These are phyloP conservation scores for Pluvianellus socialis DNA, from an alignment of 2,113 vertebrate species.

Conservation along the genomic window DNA sequence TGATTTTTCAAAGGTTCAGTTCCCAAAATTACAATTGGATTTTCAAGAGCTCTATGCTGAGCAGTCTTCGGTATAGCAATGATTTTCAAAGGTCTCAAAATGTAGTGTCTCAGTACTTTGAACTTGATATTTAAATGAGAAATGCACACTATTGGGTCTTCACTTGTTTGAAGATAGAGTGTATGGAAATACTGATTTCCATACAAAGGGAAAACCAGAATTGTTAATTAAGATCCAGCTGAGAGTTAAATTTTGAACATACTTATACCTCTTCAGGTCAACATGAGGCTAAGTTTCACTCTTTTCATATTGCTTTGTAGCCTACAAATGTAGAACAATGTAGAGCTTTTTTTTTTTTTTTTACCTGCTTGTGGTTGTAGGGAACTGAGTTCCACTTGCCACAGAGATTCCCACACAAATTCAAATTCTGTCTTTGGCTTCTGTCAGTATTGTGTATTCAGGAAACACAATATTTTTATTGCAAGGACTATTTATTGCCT, in stretches of 20 bases:
- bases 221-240: not conserved
- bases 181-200: not conserved
- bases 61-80: not conserved
- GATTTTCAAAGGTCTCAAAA: not conserved
- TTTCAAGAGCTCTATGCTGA: not conserved
- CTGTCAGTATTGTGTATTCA: not conserved
- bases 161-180: not conserved
- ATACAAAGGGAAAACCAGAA: not conserved
- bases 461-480: not conserved
- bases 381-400: not conserved
- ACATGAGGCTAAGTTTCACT: not conserved
- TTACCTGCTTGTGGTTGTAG: rapidly evolving
- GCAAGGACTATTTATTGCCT: not conserved
- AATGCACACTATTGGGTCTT: not conserved
- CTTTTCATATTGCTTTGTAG: not conserved
- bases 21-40: not conserved
- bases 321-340: not conserved
- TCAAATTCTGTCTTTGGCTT: not conserved
- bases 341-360: not conserved
- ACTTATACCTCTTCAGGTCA: not conserved
- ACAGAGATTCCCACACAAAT: not conserved
- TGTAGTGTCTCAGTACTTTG: not conserved
- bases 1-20: not conserved
- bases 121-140: not conserved
- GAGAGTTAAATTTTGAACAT: not conserved